Base-by-base conservation (phyloP, 2,797 vertebrate species). In the Scarus forsteni region DNA sequence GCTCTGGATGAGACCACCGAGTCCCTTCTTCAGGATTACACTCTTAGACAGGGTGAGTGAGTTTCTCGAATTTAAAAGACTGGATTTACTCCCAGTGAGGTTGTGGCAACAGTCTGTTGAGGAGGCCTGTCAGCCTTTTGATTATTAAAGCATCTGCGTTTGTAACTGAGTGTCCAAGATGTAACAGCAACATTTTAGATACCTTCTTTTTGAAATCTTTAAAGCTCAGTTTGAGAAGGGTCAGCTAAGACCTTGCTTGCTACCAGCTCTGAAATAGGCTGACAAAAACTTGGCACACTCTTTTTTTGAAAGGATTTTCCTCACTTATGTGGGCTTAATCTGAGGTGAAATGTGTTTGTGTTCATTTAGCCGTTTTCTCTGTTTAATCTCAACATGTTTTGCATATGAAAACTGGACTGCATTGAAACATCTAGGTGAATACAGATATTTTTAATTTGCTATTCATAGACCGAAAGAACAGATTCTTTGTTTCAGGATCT, bases 1-100 rank as follows among this genome's bases (percentile, higher is more conserved):
- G 96, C 95, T 0, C 93, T 97, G 84, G 95, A 96, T 0, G 96
- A 97, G 44, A 83, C 92, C 86, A 96, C 96, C 13, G 96, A 97
- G 83, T 89, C 92, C 3, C 91, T 98, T 16, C 91, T 98, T 48
- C 94, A 91, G 68, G 88, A 88, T 0, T 94, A 96, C 89, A 93
- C 95, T 6, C 58, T 67, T 13, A 95, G 77, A 84, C 92, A 92
- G 87, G 96, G 97, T 96, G 77, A 88, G 86, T 39, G 36, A 53
- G 8, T 36, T 8, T 43, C 48, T 60, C 15, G 54, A 1, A 54
- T 18, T 10, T 34, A 8, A 15, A 1, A 35, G 7, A 5, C 8
- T 27, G 27, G 27, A 27, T 27, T 46, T 46, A 7, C 15, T 15
- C 45, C 15, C 15, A 48, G 45, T n/a, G 27, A 11, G 1, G 18